phyloP scores from a whole-genome alignment of 2,113 vertebrate genomes.

The Catagonus wagneri region DNA sequence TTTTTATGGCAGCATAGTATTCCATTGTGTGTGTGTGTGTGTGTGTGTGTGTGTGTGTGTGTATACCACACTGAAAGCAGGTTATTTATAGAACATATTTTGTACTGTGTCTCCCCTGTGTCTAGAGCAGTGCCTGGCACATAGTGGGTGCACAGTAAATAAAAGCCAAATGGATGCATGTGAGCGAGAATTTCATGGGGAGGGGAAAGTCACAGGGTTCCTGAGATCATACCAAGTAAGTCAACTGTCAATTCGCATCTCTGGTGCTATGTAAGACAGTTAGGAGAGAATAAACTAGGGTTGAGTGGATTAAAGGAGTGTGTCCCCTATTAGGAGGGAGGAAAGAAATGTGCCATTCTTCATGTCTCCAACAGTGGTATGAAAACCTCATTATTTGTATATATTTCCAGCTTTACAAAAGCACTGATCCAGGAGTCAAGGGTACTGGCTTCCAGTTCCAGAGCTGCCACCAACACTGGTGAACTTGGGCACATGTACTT shows the following conservation, averaged over 20 bases:
- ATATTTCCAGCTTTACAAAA: not conserved
- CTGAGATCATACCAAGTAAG: not conserved
- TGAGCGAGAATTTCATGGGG: not conserved
- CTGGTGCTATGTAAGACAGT: not conserved
- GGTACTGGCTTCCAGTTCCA: not conserved
- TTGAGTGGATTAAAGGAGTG: not conserved
- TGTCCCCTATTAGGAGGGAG: not conserved
- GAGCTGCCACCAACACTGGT: accelerated
- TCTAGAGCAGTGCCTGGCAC: not conserved
- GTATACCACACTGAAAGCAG: not conserved
- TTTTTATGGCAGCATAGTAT: too few relatives aligned
- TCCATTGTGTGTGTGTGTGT: too few relatives aligned
- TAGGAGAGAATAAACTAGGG: not conserved
- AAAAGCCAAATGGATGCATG: not conserved
- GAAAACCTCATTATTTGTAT: not conserved
- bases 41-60: too few relatives aligned
- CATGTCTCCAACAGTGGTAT: not conserved
- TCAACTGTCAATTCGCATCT: not conserved
- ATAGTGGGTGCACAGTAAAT: not conserved
- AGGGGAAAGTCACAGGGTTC: not conserved
- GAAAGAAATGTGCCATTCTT: not conserved
- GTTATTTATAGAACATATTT: not conserved
- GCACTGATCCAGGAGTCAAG: not conserved
- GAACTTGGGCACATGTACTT: not conserved
- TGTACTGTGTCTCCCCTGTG: not conserved